Evolutionary conservation across 2,888 invertebrate genomes (phyloP), one percentile per base, ranked within the genome.

Genomic region (Trachelus tabidus): DNA sequence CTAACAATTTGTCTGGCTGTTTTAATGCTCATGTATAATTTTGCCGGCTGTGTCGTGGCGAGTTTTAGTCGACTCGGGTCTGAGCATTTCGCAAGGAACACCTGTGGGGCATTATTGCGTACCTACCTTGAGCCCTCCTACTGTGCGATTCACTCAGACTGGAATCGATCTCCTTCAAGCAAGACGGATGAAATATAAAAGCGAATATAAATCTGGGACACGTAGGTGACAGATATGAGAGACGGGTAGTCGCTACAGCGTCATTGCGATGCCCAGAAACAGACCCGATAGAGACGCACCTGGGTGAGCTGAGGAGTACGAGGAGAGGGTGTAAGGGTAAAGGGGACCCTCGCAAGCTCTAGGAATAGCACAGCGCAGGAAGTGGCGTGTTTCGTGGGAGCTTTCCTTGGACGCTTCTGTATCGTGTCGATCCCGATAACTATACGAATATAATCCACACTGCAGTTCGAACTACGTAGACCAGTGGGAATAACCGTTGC

Each of bases 31-130:
- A 1, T 11, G 74, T 37, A 35, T 74, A 74, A 34, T 74, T 74
- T 74, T 15, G 74, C 74, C 74, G n/a, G 74, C 34, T 34, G 74
- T 74, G 35, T 23, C 74, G 35, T n/a, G 30, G 34, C 34, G 12
- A 74, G 74, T 37, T 23, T 56, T 6, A 56, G 23, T 56, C 56
- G 23, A 56, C 56, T 56, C 56, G 56, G 23, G 56, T 9, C 56
- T 56, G 35, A 34, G 56, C 69, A 68, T 78, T 75, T 78, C 73
- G 78, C 78, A 75, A 77, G 71, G 73, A 75, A 69, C 76, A 78
- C 78, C 78, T 78, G 78, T 74, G 75, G 12, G 78, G 69, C 75
- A 75, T 77, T 77, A 75, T 76, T 75, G 75, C 78, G 69, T 34
- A 35, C 37, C 71, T 71, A 71, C 71, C 71, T 71, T 71, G 71